A percentile compares a stretch with the other conserved stretches of the same genome.
These are phyloP conservation scores for Lagorchestes hirsutus DNA, from an alignment of 2,797 vertebrate genomes.

Conservation along the genomic window DNA sequence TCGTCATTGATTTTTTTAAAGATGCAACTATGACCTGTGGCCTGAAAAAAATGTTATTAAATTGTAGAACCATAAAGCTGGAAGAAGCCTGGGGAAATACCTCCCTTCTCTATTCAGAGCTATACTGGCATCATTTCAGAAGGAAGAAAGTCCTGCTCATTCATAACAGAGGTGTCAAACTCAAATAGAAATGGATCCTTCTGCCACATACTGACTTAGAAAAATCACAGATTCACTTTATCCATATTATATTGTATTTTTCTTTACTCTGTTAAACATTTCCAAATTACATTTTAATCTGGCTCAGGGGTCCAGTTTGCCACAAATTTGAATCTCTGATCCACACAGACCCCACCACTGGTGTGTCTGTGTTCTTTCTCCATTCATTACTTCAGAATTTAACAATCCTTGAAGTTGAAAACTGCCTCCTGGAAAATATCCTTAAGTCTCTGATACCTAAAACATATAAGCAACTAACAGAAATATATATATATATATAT, in stretches of 20 bases:
- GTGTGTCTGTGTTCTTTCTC: not conserved
- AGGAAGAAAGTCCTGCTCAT: not conserved
- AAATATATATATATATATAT: not conserved
- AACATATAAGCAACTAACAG: not conserved
- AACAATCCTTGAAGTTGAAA: not conserved
- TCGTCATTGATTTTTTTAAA: slow-evolving; percentile 62
- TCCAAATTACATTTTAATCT: not conserved
- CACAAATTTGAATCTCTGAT: not conserved
- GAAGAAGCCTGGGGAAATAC: slow-evolving; percentile 20
- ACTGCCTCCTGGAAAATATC: not conserved
- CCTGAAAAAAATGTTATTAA: slow-evolving; percentile 62
- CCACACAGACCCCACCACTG: not conserved
- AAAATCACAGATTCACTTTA: not conserved
- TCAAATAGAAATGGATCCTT: slow-evolving; percentile 1
- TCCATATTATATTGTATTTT: not conserved
- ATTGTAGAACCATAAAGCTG: slow-evolving; percentile 41
- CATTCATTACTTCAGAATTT: not conserved
- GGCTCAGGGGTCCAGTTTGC: not conserved
- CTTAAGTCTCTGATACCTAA: not conserved
- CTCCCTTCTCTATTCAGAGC: not conserved
- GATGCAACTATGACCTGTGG: slow-evolving; percentile 25
- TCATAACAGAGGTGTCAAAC: not conserved
- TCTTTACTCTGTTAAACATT: not conserved
- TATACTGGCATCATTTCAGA: not conserved
- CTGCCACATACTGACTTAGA: not conserved